Conservation (phyloP, 2,113 vertebrate genomes). For the Melanerpes aurifrons region DNA sequence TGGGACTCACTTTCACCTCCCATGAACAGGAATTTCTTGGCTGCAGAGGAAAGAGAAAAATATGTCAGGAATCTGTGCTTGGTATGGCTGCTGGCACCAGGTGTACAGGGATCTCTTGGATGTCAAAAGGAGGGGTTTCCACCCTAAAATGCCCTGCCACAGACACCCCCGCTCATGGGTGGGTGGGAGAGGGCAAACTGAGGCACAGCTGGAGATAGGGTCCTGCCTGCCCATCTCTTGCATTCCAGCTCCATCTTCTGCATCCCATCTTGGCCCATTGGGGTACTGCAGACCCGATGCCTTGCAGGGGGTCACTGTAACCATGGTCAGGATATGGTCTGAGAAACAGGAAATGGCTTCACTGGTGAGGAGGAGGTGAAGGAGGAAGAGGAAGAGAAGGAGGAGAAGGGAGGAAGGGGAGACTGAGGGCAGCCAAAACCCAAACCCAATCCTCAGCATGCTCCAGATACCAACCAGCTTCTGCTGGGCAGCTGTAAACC, state of each 20-base stretch:
- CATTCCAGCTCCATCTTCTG: neutral
- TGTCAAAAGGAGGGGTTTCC: neutral
- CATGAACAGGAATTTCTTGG: constrained; percentile 68
- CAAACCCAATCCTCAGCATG: neutral
- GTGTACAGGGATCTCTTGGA: fast-evolving
- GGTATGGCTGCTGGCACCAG: neutral
- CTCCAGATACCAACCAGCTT: neutral
- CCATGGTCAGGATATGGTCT: fast-evolving
- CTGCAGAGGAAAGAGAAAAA: constrained; percentile 70
- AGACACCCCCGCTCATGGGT: fast-evolving
- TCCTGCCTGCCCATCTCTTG: neutral
- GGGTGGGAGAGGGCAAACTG: neutral
- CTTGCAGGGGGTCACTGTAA: neutral
- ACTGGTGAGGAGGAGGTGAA: neutral
- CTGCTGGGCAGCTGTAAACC: neutral
- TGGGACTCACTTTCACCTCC: constrained; percentile 69
- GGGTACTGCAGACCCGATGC: neutral
- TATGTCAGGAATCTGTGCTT: constrained; percentile 39
- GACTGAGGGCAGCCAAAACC: neutral
- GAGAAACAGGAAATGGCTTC: fast-evolving
- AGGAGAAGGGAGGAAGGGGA: neutral
- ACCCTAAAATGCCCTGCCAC: neutral
- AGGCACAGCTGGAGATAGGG: neutral
- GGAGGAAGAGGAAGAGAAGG: neutral
- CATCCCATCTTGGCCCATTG: fast-evolving